Base-by-base conservation (phyloP, 2,888 invertebrate species). In the Drosophila dives region DNA sequence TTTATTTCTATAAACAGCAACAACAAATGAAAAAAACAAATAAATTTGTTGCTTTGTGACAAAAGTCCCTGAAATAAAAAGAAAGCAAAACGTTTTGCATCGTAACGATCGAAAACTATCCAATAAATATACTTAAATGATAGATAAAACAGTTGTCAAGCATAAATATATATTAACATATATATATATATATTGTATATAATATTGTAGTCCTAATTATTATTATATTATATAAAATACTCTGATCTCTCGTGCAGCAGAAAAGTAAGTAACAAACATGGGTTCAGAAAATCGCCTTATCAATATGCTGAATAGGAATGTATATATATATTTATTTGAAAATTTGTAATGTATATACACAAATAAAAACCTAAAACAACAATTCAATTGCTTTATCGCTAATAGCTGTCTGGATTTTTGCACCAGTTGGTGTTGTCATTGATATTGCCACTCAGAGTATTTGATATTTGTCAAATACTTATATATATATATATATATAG, bases 1-100 rank as follows among this genome's bases (percentile, higher is more conserved):
- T 81, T 79, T 81, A 76, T 79, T 73, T 68, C 69, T 77, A 80
- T 80, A 66, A 79, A 70, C 51, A 63, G 34, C 55, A 63, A 61
- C 33, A 33, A 42, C 50, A 62, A 56, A 64, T 56, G 26, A 20
- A 49, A 68, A 48, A 68, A 48, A 53, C 45, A 64, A 62, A 59
- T 34, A 55, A 45, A 72, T 72, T 62, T 12, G 38, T 49, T 60
- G 69, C 26, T 55, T 69, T 75, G 42, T 55, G 61, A 40, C 67
- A 68, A 64, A 73, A 64, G 29, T 58, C 20, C 32, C 26, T 45
- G 23, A 49, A 40, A 38, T 15, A 20, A 59, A 64, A 53, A 23
- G 23, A 4, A 20, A 23, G 3, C 15, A 42, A 42, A 20, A 3
- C 42, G 12, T 42, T 42, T 20, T 12, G 20, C 20, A 42, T 42